Evolutionary conservation across 2,113 vertebrate genomes (phyloP).

Genomic region (Callipepla squamata): DNA sequence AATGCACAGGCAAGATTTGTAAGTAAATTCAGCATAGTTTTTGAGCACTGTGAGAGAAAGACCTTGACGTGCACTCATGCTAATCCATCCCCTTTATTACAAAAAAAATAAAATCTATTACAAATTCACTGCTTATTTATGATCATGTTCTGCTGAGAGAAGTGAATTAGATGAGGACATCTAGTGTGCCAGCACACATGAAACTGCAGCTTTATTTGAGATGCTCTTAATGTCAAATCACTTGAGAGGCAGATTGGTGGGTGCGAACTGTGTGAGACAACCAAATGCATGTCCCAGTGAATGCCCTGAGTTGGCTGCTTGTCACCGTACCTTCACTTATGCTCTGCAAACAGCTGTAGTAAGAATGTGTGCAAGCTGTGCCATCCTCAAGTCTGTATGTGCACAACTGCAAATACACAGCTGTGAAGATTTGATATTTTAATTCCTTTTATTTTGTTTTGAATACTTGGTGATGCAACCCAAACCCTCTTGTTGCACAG

Average conservation of each 20-base stretch:
- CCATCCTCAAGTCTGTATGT: neutral
- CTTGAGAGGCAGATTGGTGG: neutral
- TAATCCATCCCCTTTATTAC: neutral
- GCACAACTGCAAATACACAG: neutral
- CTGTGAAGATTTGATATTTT: neutral
- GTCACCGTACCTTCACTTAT: neutral
- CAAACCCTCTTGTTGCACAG: slow-evolving; percentile 15
- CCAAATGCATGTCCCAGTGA: neutral
- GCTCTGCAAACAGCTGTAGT: neutral
- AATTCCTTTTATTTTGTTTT: slow-evolving; percentile 21
- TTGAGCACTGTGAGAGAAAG: neutral
- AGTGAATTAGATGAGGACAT: neutral
- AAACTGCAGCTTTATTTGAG: neutral
- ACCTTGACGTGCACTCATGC: neutral
- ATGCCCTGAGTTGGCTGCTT: neutral
- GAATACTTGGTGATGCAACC: neutral
- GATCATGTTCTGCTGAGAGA: neutral
- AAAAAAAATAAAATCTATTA: neutral
- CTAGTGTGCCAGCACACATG: neutral
- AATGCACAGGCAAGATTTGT: neutral
- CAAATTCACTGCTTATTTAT: neutral
- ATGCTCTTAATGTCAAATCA: neutral
- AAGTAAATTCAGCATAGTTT: neutral
- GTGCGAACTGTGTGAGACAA: neutral
- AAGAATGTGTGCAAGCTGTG: neutral